Percentiles rank a stretch among this genome's conserved stretches.
Evolutionary conservation across 2,888 invertebrate genomes (phyloP).

Genomic region (Ormia ochracea): DNA sequence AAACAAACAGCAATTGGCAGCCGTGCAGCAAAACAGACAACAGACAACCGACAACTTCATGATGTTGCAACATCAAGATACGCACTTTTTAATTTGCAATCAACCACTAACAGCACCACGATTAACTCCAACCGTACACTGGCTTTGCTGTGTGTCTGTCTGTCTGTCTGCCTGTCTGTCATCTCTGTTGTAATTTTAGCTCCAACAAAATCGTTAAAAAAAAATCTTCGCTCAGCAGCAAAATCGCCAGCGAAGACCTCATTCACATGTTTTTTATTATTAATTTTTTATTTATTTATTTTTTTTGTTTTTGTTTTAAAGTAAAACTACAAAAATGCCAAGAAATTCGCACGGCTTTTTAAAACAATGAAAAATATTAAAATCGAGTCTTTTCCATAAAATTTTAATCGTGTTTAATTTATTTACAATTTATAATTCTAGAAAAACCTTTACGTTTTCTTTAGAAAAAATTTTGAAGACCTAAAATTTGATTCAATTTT

Average conservation of each 20-base stretch:
- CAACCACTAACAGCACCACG: conserved; percentile 25
- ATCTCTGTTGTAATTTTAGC: background rate
- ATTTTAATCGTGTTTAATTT: background rate
- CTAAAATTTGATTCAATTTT: too few relatives aligned
- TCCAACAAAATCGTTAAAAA: background rate
- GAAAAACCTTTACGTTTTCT: too few relatives aligned
- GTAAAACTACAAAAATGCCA: conserved; percentile 23
- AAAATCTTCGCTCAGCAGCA: background rate
- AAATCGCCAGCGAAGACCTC: conserved; percentile 39
- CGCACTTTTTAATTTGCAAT: conserved; percentile 61
- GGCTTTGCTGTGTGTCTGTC: background rate
- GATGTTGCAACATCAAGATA: conserved; percentile 61
- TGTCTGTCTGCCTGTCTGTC: too few relatives aligned
- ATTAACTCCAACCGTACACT: conserved; percentile 1
- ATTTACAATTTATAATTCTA: conserved; percentile 4
- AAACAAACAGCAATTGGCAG: conserved; percentile 16
- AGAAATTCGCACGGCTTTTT: conserved; percentile 34
- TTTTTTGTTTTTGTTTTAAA: too few relatives aligned
- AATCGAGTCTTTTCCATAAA: background rate
- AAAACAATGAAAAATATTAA: background rate
- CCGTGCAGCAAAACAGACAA: too few relatives aligned
- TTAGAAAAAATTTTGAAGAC: too few relatives aligned
- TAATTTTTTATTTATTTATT: too few relatives aligned
- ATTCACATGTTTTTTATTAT: conserved; percentile 54
- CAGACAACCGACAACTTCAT: background rate